Evolutionary conservation across 2,113 vertebrate genomes (phyloP).

Genomic region (Ptychochromis oligacanthus): DNA sequence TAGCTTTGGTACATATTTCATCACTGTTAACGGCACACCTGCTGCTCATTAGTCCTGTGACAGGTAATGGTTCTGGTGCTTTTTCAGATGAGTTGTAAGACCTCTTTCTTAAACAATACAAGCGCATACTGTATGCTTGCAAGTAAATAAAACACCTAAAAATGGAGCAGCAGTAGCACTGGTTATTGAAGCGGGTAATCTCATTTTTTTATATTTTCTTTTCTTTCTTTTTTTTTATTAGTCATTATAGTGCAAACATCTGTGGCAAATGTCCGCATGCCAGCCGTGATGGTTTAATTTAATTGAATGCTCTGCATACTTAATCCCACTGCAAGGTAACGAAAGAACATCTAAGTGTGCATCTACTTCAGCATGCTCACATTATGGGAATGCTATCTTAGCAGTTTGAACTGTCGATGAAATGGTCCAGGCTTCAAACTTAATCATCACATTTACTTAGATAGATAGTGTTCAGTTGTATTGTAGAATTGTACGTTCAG

Average conservation of each 20-base stretch:
- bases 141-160: neutral
- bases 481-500: too few relatives aligned
- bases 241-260: neutral
- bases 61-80: constrained; percentile 5
- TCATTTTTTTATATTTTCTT: neutral
- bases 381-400: neutral
- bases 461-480: neutral
- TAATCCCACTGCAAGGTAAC: neutral
- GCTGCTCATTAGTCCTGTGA: constrained; percentile 53
- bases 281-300: neutral
- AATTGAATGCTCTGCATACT: neutral
- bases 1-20: constrained; percentile 64
- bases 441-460: neutral
- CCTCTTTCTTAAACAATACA: neutral
- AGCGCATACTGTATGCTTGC: neutral
- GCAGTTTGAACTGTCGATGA: neutral
- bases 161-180: neutral
- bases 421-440: neutral
- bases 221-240: neutral
- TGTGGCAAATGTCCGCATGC: neutral
- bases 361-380: neutral
- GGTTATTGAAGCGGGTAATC: neutral
- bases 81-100: constrained; percentile 10
- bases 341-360: neutral
- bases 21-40: constrained; percentile 39